These are phyloP conservation scores for Oscheius onirici DNA, from an alignment of 2,888 invertebrate species.

Conservation along the genomic window DNA sequence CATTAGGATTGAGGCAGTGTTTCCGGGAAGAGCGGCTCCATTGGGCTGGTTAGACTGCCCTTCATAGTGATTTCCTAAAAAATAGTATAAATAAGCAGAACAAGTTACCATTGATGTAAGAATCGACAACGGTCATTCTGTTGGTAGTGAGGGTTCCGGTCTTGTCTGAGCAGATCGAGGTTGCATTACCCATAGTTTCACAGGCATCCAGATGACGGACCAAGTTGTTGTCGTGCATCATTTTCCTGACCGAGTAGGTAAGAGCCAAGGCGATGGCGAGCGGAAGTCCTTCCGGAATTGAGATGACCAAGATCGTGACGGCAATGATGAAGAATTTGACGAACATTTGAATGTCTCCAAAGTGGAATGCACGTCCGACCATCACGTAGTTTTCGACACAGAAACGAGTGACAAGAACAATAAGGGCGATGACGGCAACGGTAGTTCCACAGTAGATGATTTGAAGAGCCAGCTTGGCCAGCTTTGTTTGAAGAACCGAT, in stretches of 20 bases:
- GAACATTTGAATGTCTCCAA: constrained; percentile 77
- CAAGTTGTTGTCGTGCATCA: constrained; percentile 76
- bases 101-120: constrained; percentile 65
- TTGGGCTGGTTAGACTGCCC: constrained; percentile 63
- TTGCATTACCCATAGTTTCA: constrained; percentile 77
- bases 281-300: constrained; percentile 98
- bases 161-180: constrained; percentile 76
- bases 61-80: constrained; percentile 56
- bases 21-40: constrained; percentile 53
- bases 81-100: too few species aligned
- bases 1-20: constrained; percentile 77
- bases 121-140: constrained; percentile 78
- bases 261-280: constrained; percentile 96
- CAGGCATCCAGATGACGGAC: constrained; percentile 76
- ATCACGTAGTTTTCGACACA: constrained; percentile 67
- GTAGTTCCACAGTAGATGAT: constrained; percentile 70
- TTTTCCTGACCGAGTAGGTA: constrained; percentile 93
- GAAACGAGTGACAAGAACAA: constrained; percentile 69
- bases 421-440: constrained; percentile 68
- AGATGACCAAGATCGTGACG: constrained; percentile 98
- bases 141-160: constrained; percentile 76
- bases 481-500: constrained; percentile 68
- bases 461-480: constrained; percentile 68
- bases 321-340: constrained; percentile 98
- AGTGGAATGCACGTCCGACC: constrained; percentile 57